Base-by-base conservation (phyloP, 1,140 invertebrate species). In the Lithobius niger region DNA sequence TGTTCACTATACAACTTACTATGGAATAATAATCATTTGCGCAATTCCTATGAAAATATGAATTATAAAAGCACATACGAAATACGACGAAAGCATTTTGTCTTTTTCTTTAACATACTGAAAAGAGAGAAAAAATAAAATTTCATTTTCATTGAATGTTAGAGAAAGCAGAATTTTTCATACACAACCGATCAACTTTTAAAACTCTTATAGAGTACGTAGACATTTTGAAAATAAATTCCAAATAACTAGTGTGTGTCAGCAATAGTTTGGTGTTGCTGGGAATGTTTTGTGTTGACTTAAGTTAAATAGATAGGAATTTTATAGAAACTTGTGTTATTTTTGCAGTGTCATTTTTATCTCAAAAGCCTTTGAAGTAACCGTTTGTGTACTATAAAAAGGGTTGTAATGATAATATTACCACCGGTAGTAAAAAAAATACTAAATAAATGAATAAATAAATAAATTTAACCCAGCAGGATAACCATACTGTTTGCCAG, bases 51-150 rank as follows among this genome's bases (percentile, higher is more conserved):
- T 66, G 42, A 67, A 62, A n/a, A 71, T 45, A 16, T 69, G 82
- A 55, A 89, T 78, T 43, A 86, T 70, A 19, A 86, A 71, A n/a
- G 86, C 82, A 72, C 85, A 89, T 27, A 83, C 74, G 68, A 90
- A 88, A 65, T 92, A 90, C 1, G 84, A 78, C 42, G 79, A 80
- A 54, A 90, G 75, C 87, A 90, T 90, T 58, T 80, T 76, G 70
- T 92, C 88, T 48, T 81, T 77, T 65, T 87, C 83, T 58, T 77
- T 77, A 27, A 76, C 77, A 66, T 86, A 88, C 84, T 86, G 72
- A 57, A 79, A 76, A 58, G 42, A 47, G 67, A 55, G 59, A 42
- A 61, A 58, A 53, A 58, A 56, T 15, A 10, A 22, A 47, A 40
- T 40, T 13, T n/a, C n/a, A 40, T 13, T 40, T 40, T 40, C 10